Conservation (phyloP, 2,113 vertebrate genomes). For the Suricata suricatta region DNA sequence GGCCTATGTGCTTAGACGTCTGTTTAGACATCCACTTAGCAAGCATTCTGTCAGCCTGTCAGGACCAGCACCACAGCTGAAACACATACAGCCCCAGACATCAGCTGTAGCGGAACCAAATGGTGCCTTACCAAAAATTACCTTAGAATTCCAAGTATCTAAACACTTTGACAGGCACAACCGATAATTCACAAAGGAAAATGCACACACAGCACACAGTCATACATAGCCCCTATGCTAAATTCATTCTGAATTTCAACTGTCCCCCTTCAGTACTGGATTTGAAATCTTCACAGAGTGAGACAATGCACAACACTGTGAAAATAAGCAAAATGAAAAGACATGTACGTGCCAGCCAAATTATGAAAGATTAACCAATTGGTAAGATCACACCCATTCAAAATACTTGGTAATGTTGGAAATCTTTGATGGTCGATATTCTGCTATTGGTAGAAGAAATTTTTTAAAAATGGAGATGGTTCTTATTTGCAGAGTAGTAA, state of each 20-base stretch:
- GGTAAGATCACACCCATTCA: not conserved
- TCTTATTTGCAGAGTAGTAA: not conserved
- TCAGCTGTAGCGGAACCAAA: constrained; percentile 66
- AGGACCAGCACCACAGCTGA: constrained; percentile 41
- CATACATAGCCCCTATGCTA: not conserved
- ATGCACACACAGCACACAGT: not conserved
- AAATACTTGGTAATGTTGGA: not conserved
- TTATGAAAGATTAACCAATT: not conserved
- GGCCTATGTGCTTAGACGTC: not conserved
- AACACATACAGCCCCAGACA: constrained; percentile 37
- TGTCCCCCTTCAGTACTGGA: not conserved
- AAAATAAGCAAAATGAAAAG: not conserved
- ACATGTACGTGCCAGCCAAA: not conserved
- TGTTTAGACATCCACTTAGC: constrained; percentile 40
- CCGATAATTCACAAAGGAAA: not conserved
- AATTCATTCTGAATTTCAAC: not conserved
- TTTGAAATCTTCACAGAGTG: not conserved
- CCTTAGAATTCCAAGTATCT: constrained; percentile 57
- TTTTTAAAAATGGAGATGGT: not conserved
- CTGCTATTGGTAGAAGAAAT: not conserved
- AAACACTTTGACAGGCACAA: constrained; percentile 16
- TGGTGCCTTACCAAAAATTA: constrained; percentile 50
- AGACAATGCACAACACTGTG: not conserved
- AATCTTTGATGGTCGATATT: not conserved
- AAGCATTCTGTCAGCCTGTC: constrained; percentile 32